These are phyloP conservation scores for Chamaea fasciata DNA, from an alignment of 2,113 vertebrate species.

Conservation along the genomic window DNA sequence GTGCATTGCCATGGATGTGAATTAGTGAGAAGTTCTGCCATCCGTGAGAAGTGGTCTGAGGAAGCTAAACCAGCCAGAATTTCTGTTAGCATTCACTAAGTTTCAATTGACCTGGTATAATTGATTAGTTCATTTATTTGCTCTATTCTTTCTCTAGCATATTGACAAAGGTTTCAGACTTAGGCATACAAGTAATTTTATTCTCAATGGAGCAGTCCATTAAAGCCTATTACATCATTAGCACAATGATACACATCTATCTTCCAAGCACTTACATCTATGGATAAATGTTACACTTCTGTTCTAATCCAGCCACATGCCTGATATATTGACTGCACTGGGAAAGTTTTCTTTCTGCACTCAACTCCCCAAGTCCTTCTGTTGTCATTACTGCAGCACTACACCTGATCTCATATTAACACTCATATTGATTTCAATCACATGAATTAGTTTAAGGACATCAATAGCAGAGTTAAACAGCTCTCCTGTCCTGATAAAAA, in stretches of 20 bases:
- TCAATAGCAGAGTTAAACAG: background rate
- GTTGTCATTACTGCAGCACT: background rate
- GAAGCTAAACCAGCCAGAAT: background rate
- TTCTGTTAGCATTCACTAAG: background rate
- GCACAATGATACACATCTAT: background rate
- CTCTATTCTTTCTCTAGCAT: background rate
- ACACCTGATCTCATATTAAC: background rate
- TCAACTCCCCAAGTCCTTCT: background rate
- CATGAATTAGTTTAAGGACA: background rate
- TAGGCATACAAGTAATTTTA: background rate
- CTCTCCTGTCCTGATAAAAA: background rate
- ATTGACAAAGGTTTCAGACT: slow-evolving; percentile 17
- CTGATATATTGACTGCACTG: background rate
- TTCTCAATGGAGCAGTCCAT: background rate
- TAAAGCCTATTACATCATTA: slow-evolving; percentile 13
- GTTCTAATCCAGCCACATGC: background rate
- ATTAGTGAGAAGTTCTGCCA: background rate
- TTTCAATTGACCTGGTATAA: background rate
- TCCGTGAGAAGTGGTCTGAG: background rate
- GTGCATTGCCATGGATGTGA: background rate
- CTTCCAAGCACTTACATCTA: background rate
- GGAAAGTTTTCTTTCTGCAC: background rate
- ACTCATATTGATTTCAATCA: background rate
- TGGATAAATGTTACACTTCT: background rate
- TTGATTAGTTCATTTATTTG: slow-evolving; percentile 4